Percentiles rank a stretch among this genome's conserved stretches.
Conservation (phyloP, 2,797 vertebrate species). For the Sus cebifrons region DNA sequence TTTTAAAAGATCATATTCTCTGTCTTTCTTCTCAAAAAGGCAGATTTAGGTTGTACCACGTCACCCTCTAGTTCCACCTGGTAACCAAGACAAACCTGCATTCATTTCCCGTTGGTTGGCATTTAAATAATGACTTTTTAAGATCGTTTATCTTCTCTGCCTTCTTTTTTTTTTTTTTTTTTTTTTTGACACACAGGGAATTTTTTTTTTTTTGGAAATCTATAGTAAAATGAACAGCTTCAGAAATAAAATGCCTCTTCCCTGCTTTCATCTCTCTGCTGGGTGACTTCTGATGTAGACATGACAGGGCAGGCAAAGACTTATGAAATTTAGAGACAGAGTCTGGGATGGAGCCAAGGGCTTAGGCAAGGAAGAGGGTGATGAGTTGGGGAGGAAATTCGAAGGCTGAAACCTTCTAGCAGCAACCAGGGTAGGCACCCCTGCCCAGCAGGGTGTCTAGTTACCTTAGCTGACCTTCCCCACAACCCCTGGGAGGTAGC, state of each 20-base stretch:
- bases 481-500: not conserved
- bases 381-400: rapidly evolving
- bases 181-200: slow-evolving; percentile 62
- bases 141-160: slow-evolving; percentile 59
- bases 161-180: slow-evolving; percentile 36
- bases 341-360: not conserved
- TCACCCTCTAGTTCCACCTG: rapidly evolving
- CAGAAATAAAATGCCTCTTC: not conserved
- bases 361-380: rapidly evolving
- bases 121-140: slow-evolving; percentile 61
- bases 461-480: not conserved
- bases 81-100: not conserved
- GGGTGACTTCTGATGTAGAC: not conserved
- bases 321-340: not conserved
- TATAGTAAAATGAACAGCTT: slow-evolving; percentile 64
- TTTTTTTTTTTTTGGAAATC: slow-evolving; percentile 63
- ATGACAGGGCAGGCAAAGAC: not conserved
- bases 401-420: not conserved
- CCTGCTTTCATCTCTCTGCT: not conserved
- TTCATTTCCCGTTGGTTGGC: not conserved
- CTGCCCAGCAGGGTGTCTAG: rapidly evolving
- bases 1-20: not conserved
- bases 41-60: not conserved
- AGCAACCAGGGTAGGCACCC: not conserved
- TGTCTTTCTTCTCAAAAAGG: not conserved